These are phyloP conservation scores for Nomada hirtipes DNA, from an alignment of 2,888 invertebrate genomes.

Conservation along the genomic window DNA sequence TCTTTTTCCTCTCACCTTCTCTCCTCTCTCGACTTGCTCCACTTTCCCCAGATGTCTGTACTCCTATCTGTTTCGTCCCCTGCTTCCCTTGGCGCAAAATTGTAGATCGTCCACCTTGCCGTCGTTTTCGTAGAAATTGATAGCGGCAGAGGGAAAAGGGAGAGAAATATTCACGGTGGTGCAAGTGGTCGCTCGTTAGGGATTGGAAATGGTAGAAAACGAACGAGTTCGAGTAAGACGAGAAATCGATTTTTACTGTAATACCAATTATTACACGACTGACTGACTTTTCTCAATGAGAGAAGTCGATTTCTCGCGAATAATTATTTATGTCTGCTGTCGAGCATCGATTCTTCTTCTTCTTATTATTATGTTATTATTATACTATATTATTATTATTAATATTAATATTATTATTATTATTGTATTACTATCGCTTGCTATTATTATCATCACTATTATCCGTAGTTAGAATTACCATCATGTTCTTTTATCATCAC, in stretches of 20 bases:
- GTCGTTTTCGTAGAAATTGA: not conserved
- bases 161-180: not conserved
- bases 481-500: constrained; percentile 35
- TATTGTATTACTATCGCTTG: constrained; percentile 59
- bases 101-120: not conserved
- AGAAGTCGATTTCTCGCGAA: constrained; percentile 37
- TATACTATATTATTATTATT: constrained; percentile 54
- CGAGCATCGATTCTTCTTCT: constrained; percentile 52
- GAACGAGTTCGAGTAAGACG: constrained; percentile 31
- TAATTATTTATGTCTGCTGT: constrained; percentile 68
- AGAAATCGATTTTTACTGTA: constrained; percentile 28
- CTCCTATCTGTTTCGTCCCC: not conserved
- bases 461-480: constrained; percentile 55
- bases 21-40: not conserved
- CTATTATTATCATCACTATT: constrained; percentile 64
- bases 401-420: constrained; percentile 54
- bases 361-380: constrained; percentile 51
- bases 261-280: constrained; percentile 56
- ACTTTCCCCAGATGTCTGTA: not conserved
- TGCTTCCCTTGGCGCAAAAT: not conserved
- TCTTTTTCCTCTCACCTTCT: constrained; percentile 11
- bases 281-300: constrained; percentile 45
- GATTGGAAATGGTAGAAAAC: constrained; percentile 21
- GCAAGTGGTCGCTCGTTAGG: constrained; percentile 1
- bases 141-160: not conserved